Conservation (phyloP, 1,140 invertebrate genomes). For the Oreohelix idahoensis region DNA sequence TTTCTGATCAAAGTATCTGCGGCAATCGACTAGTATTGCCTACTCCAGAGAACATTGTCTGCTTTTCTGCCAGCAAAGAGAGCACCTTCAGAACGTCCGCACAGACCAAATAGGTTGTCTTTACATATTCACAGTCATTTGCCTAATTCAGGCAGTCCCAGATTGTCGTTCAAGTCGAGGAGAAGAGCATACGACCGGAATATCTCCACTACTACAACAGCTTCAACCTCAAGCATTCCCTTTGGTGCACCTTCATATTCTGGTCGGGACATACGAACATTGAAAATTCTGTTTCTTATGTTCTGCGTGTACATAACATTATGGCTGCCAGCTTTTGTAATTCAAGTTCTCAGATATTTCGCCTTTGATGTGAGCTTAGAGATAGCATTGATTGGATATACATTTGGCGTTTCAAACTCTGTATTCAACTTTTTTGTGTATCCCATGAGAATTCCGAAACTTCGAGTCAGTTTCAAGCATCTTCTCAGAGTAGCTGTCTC, state of each 20-base stretch:
- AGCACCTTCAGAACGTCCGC: not conserved
- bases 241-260: not conserved
- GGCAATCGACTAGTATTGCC: too few relatives aligned
- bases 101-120: not conserved
- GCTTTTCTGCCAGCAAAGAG: too few relatives aligned
- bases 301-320: slow-evolving; percentile 22
- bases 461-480: not conserved
- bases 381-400: not conserved
- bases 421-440: slow-evolving; percentile 32
- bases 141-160: not conserved
- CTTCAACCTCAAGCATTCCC: not conserved
- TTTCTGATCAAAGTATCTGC: too few relatives aligned
- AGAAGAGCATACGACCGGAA: not conserved
- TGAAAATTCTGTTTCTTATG: slow-evolving; percentile 22
- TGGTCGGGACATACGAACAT: slow-evolving; percentile 6
- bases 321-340: slow-evolving; percentile 1
- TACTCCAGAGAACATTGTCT: too few relatives aligned
- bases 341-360: not conserved
- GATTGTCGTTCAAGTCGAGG: not conserved
- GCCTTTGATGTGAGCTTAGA: not conserved
- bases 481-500: not conserved
- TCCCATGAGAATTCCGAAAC: slow-evolving; percentile 14
- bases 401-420: slow-evolving; percentile 12
- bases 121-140: not conserved
- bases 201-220: not conserved